Base-by-base conservation (phyloP, 2,888 invertebrate genomes). In the Callinectes sapidus region DNA sequence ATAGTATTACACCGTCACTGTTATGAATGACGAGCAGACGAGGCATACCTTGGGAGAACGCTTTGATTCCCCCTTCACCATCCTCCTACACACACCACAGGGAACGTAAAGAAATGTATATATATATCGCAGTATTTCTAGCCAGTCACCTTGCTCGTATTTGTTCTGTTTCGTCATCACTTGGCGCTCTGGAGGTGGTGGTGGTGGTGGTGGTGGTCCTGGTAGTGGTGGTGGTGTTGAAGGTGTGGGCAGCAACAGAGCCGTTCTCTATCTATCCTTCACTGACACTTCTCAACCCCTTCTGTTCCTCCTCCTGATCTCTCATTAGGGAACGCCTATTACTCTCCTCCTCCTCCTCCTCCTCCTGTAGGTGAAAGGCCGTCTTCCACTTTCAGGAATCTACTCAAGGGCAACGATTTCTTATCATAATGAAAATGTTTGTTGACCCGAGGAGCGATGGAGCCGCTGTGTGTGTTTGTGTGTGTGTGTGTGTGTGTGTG, bases 121-220 rank as follows among this genome's bases (percentile, higher is more conserved):
- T 6, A 35, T 32, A 81, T 28, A 71, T 71, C 28, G n/a, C 23
- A 71, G 18, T 18, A 23, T 71, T 71, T 81, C 35, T 35, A 81
- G 32, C 81, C 35, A 81, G 81, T 32, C 35, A 81, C 81, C 81
- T 81, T 81, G 81, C 35, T 81, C 35, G 35, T 81, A 35, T 81
- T 81, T 81, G 35, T 23, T 61, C 81, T 32, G 81, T 81, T 81
- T 32, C 81, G 81, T 81, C 35, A 81, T 32, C 35, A 71, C 81
- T 35, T 32, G 81, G 81, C 81, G 35, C 81, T 35, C 13, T 0
- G 87, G 8, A 48, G n/a, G 42, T 87, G 87, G 48, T 87, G 87
- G 87, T 48, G 87, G 87, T 87, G 42, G 87, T 87, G 85, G 85
- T 86, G 10, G 85, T 86, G n/a, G n/a, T n/a, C n/a, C n/a, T n/a